These are phyloP conservation scores for Hyalella azteca DNA, from an alignment of 2,888 invertebrate genomes.

Conservation along the genomic window DNA sequence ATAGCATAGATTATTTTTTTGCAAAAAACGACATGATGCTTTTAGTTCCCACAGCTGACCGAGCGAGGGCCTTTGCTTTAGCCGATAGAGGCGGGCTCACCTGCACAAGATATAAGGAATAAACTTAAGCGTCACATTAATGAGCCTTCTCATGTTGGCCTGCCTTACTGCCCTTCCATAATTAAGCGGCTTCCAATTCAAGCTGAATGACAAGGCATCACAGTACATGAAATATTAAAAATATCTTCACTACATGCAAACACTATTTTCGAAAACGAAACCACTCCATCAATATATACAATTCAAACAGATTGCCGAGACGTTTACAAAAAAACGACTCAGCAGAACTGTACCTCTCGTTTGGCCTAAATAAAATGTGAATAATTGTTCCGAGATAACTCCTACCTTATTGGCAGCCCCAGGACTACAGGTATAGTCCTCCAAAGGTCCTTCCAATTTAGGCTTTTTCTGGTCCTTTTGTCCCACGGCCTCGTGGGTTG, in stretches of 20 bases:
- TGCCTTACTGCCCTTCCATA: no score
- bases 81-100: slow-evolving; percentile 37
- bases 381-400: no score
- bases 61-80: slow-evolving; percentile 52
- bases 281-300: no score
- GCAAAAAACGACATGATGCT: slow-evolving; percentile 50
- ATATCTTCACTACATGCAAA: neutral
- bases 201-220: neutral
- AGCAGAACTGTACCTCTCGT: neutral
- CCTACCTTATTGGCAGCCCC: slow-evolving; percentile 12
- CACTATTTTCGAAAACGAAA: no score
- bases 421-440: slow-evolving; percentile 42
- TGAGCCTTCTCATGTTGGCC: no score
- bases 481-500: neutral
- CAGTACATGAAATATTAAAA: neutral
- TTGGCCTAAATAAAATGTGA: neutral
- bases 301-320: no score
- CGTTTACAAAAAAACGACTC: no score
- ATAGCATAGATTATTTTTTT: slow-evolving; percentile 57
- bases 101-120: neutral
- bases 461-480: slow-evolving; percentile 33
- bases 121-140: neutral
- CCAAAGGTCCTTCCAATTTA: slow-evolving; percentile 15
- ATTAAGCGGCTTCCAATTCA: neutral
- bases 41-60: slow-evolving; percentile 50